Base-by-base conservation (phyloP, 2,888 invertebrate species). In the Dyspetes luteomarginatus region DNA sequence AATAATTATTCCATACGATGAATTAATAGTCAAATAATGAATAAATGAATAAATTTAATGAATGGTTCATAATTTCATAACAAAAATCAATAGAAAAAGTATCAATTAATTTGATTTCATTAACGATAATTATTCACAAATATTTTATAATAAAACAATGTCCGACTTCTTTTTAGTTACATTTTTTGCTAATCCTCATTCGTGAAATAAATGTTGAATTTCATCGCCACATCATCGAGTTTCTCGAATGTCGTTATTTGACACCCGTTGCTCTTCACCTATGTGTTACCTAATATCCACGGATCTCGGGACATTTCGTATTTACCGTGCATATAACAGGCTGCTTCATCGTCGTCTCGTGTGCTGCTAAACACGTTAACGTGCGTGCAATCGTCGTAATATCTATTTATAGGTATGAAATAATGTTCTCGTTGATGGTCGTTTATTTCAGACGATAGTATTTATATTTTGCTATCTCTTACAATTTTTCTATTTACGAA, bases 331-430 rank as follows among this genome's bases (percentile, higher is more conserved):
- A 68, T 43, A 26, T 28, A 73, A 58, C 22, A 26, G 55, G 22
- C 15, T 60, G 43, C 45, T 75, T 67, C 36, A 64, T 80, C 69
- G 45, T 28, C 30, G 50, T 30, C 30, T 60, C 62, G 64, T 55
- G 68, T 82, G 69, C n/a, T n/a, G n/a, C 71, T 73, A 73, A 79
- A 69, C 71, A 65, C 55, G 78, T 80, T 81, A 76, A 83, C 81
- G 43, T 60, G 65, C 28, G 77, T 69, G 83, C 84, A 87, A 83
- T 86, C 69, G 73, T 81, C 85, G 89, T 89, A 89, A 89, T 86
- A 69, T 83, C 88, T 90, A 90, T 90, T 90, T 89, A 88, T 90
- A 90, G 87, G 82, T 82, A 77, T 86, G 88, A 87, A 88, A 87
- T 85, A 86, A 81, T 74, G 48, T 36, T 76, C 67, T 76, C 62